phyloP scores from a whole-genome alignment of 2,797 vertebrate genomes.

The Loriculus beryllinus region DNA sequence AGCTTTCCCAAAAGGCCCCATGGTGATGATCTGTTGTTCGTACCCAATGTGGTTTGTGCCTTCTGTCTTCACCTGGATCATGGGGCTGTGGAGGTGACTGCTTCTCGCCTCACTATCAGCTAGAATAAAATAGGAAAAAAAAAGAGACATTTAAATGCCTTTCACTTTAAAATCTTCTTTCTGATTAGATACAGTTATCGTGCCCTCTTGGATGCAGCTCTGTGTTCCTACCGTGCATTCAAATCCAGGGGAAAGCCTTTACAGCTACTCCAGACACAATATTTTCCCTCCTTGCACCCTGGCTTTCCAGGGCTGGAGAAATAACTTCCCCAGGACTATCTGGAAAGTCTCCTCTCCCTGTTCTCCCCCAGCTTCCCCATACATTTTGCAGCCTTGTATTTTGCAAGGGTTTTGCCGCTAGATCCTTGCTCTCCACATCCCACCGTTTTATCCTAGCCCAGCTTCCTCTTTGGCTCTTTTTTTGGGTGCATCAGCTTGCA shows the following conservation, averaged over 20 bases:
- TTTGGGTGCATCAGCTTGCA: accelerated
- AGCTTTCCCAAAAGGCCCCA: neutral
- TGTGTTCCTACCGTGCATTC: neutral
- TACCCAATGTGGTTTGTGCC: neutral
- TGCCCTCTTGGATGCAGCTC: neutral
- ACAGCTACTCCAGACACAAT: neutral
- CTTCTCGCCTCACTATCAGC: neutral
- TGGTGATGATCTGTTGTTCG: neutral
- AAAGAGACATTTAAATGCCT: neutral
- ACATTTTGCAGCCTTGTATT: neutral
- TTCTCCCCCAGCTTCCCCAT: neutral
- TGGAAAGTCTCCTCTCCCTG: neutral
- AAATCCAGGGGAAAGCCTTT: neutral
- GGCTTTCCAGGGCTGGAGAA: neutral
- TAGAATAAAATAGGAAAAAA: neutral
- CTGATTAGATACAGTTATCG: neutral
- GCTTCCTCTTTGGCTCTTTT: neutral
- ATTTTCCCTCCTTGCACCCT: neutral
- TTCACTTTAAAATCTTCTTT: neutral
- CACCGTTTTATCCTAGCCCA: accelerated
- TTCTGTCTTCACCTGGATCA: neutral
- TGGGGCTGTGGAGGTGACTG: neutral
- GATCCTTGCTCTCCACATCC: accelerated
- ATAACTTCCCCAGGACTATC: neutral
- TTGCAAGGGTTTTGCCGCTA: neutral